Base-by-base conservation (phyloP, 2,113 vertebrate genomes). In the Phaethornis superciliosus region DNA sequence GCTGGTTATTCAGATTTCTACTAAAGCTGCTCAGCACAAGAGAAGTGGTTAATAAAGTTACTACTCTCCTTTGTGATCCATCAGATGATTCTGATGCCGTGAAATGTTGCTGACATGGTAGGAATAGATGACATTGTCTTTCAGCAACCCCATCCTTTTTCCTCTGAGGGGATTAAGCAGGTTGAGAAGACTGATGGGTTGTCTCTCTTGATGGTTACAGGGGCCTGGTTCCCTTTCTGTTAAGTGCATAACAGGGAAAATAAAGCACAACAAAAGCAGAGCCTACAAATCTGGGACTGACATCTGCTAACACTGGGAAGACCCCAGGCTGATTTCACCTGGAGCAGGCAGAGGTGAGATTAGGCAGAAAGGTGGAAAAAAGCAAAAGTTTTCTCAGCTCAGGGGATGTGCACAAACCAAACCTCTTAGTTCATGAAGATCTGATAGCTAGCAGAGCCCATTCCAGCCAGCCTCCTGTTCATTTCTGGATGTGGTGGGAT, bases 1-100 rank as follows among this genome's bases (percentile, higher is more conserved):
- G 89, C 8, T 5, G 1, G 54, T 82, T 94, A 89, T 58, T 92
- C 90, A 67, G 26, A 84, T 59, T 96, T 87, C 88, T 91, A 46
- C 49, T 46, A 37, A 79, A 89, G 70, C 93, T 42, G 54, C 67
- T 91, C 82, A 46, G 44, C 32, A 20, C 17, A 32, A 37, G 74
- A 67, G 71, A 94, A 81, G 92, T 76, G 64, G 79, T 91, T 95
- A 95, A 96, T 86, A 88, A 90, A 90, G 92, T 95, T 95, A 95
- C 90, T 37, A 2, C 69, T 95, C 58, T 93, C 72, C 88, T 85
- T 63, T 52, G 72, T 0, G 3, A 81, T 71, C 60, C 0, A 0
- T 95, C 95, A 94, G 82, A 82, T 86, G 93, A 65, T 19, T 94
- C 77, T 49, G 82, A 69, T 71, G 27, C 62, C 3, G 13, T 27